Base-by-base conservation (phyloP, 2,888 invertebrate genomes). In the Callosobruchus maculatus region DNA sequence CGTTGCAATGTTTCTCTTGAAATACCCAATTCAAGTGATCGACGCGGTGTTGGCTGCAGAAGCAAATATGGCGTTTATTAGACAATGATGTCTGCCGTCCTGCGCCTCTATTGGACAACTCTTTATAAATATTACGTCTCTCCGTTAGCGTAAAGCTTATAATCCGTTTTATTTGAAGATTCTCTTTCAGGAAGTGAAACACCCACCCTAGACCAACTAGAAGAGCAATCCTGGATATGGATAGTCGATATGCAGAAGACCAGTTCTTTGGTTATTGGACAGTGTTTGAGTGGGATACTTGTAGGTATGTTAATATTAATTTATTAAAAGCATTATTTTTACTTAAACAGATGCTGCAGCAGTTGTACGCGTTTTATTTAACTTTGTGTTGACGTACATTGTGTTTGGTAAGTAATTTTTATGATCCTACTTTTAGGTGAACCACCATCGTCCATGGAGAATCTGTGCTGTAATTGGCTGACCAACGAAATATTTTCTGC, bases 221-320 rank as follows among this genome's bases (percentile, higher is more conserved):
- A 88, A 0, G 87, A 87, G 73, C 87, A 86, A 77, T 87, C 85
- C 66, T 90, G 89, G 89, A 84, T 88, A 72, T 92, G 91, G 91
- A 86, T 91, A 75, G 84, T 91, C 31, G 91, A 92, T 82, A 83
- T 91, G 80, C 91, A 91, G 82, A 86, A 90, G 77, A 89, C 90
- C 0, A 90, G 90, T 81, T 88, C 90, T n/a, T 85, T 91, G 72
- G 84, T 92, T 76, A 88, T 92, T 71, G 92, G 92, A 2, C 84
- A 90, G 74, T 89, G 90, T 82, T 86, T 92, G 22, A 90, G 90
- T 2, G 89, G 89, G 49, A 89, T 90, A 88, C 83, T 91, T 71
- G 84, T 89, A 18, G 91, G 91, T 0, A 71, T 7, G 49, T 49
- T 13, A 49, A 1, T 13, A 49, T 49, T 49, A 13, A 49, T 13